These are phyloP conservation scores for Drosophila gunungcola DNA, from an alignment of 1,140 invertebrate genomes.

Conservation along the genomic window DNA sequence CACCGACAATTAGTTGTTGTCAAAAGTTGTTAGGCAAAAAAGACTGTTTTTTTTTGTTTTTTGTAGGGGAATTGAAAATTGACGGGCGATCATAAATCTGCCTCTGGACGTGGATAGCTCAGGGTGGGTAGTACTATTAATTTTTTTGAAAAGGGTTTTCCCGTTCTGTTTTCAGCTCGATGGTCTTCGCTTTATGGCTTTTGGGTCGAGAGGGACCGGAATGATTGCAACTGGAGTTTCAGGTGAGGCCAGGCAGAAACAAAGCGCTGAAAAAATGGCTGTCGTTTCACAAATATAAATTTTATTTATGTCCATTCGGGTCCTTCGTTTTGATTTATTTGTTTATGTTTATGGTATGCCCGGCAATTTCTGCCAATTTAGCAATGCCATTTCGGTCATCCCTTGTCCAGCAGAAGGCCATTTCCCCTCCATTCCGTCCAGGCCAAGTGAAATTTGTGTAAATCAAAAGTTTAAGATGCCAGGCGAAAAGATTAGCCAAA, in stretches of 20 bases:
- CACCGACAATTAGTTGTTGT: constrained; percentile 57
- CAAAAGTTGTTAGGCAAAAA: constrained; percentile 20
- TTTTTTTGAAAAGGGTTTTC: constrained; percentile 77
- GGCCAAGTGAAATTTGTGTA: constrained; percentile 57
- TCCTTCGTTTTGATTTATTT: constrained; percentile 71
- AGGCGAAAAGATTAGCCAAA: constrained; percentile 11
- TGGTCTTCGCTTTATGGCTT: constrained; percentile 20
- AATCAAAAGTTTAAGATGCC: constrained; percentile 55
- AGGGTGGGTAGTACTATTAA: constrained; percentile 42
- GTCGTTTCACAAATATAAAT: constrained; percentile 51
- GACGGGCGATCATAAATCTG: constrained; percentile 63
- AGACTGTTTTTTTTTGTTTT: constrained; percentile 27
- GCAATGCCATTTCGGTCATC: constrained; percentile 44
- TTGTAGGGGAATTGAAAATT: constrained; percentile 41
- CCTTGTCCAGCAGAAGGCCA: constrained; percentile 10
- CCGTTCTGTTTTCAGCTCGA: constrained; percentile 20
- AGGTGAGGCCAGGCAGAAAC: constrained; percentile 37
- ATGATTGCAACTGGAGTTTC: constrained; percentile 14
- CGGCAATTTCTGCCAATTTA: constrained; percentile 76
- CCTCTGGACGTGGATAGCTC: constrained; percentile 16
- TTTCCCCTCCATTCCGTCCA: constrained; percentile 20
- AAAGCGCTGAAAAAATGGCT: constrained; percentile 37
- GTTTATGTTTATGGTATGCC: constrained; percentile 65
- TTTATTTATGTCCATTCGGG: constrained; percentile 49
- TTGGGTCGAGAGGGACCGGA: constrained; percentile 6